Base-by-base conservation (phyloP, 2,888 invertebrate species). In the Cordilura impudica region DNA sequence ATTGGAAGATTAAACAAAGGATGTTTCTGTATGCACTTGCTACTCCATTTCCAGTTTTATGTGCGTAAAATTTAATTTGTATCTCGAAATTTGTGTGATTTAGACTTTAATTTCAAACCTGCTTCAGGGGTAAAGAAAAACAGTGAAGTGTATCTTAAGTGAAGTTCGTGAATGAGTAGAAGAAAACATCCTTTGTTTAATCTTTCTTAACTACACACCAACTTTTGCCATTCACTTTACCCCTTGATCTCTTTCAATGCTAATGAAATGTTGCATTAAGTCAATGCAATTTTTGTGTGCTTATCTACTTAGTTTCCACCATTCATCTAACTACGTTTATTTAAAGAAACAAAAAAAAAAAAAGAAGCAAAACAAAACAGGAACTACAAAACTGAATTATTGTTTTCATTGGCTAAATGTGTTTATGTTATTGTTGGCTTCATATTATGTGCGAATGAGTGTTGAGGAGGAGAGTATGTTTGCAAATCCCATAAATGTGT, bases 221-320 rank as follows among this genome's bases (percentile, higher is more conserved):
- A 19, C 19, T 51, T n/a, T 39, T 2, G 7, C 18, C 7, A n/a
- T n/a, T n/a, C 35, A 51, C n/a, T 16, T 23, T 53, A n/a, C 14
- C 8, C 26, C 14, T 7, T 1, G 26, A 21, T 31, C 2, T 35
- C 12, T 35, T 65, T 60, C 53, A 60, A n/a, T 70, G 74, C 66
- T 74, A 78, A 71, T 78, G 74, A 74, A 74, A 78, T 60, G 53
- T 66, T 74, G 78, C 70, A 66, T 74, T 70, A 70, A 73, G 21
- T 47, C 53, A 60, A 65, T 78, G 73, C 73, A 69, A 39, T 74
- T 74, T 23, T 26, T 65, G 21, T 31, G 49, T 73, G 18, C 4
- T 26, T 49, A 35, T 1, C 12, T 35, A 35, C 35, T 12, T 35
- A 35, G 35, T 35, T 10, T 35, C 4, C 35, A 12, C 35, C 12